Evolutionary conservation across 1,140 invertebrate genomes (phyloP).

Genomic region (Homalodisca vitripennis): DNA sequence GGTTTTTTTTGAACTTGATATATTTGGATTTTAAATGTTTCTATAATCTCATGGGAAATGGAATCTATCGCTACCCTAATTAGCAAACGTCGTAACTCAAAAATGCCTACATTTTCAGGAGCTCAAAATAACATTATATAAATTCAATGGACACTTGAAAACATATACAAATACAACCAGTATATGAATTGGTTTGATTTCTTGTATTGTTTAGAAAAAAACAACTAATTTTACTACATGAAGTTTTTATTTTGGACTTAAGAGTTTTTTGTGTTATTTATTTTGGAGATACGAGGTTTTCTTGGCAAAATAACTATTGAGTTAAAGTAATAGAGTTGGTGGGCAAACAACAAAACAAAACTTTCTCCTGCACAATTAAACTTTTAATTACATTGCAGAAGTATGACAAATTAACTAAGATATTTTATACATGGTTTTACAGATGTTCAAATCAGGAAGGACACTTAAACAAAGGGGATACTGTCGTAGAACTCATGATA

Average conservation of each 20-base stretch:
- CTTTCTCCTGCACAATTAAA: background rate
- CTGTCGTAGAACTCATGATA: too few relatives aligned
- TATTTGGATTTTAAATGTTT: too few relatives aligned
- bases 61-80: slow-evolving; percentile 14
- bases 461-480: slow-evolving; percentile 12
- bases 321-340: background rate
- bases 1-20: too few relatives aligned
- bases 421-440: too few relatives aligned
- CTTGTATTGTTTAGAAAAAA: background rate
- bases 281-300: too few relatives aligned
- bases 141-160: background rate
- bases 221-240: background rate
- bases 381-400: background rate
- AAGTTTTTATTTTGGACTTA: background rate
- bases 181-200: background rate
- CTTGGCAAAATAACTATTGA: background rate
- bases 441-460: background rate
- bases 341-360: too few relatives aligned
- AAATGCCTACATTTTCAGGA: slow-evolving; percentile 3
- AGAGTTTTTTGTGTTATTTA: too few relatives aligned
- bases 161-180: background rate
- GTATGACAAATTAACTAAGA: background rate
- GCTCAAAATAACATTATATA: too few relatives aligned
- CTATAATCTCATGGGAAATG: too few relatives aligned
- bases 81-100: slow-evolving; percentile 4